A percentile compares a stretch with the other conserved stretches of the same genome.
Conservation (phyloP, 2,797 vertebrate species). For the Galagoides demidoff region DNA sequence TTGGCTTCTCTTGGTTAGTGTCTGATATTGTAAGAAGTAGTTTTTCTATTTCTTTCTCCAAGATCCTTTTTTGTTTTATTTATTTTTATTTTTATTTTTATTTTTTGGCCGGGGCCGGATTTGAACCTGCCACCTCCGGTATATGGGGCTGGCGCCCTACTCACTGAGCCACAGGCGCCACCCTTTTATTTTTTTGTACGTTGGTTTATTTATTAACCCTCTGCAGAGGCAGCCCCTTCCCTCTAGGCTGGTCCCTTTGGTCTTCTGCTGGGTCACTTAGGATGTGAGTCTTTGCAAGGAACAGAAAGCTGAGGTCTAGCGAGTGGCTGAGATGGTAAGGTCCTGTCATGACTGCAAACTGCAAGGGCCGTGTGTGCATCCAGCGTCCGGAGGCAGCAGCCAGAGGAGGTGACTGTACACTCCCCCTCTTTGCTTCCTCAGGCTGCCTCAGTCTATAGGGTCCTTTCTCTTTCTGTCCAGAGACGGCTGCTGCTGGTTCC, state of each 20-base stretch:
- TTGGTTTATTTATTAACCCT: neutral
- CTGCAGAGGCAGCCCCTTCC: fast-evolving
- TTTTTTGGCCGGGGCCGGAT: too few relatives aligned
- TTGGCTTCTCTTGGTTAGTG: neutral
- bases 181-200: neutral
- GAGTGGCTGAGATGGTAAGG: neutral
- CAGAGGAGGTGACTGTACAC: neutral
- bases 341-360: neutral
- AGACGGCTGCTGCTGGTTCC: too few relatives aligned
- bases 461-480: neutral
- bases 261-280: neutral
- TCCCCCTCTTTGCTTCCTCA: neutral
- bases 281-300: neutral
- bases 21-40: neutral
- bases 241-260: neutral
- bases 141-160: too few relatives aligned
- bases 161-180: too few relatives aligned
- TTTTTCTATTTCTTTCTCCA: neutral
- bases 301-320: too few relatives aligned
- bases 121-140: too few relatives aligned
- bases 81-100: neutral
- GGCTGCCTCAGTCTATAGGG: fast-evolving
- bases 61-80: neutral
- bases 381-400: fast-evolving
- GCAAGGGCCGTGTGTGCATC: too few relatives aligned